These are phyloP conservation scores for Drosophila nr. medialis DNA, from an alignment of 2,888 invertebrate genomes.

Conservation along the genomic window DNA sequence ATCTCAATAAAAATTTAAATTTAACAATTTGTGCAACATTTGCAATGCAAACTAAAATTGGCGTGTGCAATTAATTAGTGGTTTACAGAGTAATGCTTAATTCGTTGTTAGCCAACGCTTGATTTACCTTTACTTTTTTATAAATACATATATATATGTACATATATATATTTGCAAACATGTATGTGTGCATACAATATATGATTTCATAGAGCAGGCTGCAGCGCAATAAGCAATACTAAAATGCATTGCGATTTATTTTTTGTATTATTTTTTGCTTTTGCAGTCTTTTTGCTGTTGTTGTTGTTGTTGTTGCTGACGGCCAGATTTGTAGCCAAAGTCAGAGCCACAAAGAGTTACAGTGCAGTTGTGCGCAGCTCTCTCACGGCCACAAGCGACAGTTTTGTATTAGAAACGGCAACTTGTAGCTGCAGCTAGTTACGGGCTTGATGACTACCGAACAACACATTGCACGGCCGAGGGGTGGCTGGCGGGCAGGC, in stretches of 20 bases:
- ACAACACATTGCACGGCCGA: not conserved
- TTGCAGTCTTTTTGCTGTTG: conserved; percentile 28
- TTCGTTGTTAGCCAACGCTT: conserved; percentile 33
- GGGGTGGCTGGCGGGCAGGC: conserved; percentile 6
- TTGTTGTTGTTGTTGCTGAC: conserved; percentile 33
- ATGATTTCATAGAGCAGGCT: conserved; percentile 67
- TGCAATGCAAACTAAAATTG: not conserved
- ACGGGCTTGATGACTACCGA: conserved; percentile 56
- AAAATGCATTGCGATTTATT: conserved; percentile 69
- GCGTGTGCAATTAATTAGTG: not conserved
- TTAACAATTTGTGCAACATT: not conserved
- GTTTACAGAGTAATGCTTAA: conserved; percentile 32
- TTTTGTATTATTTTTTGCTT: conserved; percentile 41
- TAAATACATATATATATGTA: not conserved
- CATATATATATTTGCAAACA: not conserved
- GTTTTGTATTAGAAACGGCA: conserved; percentile 78
- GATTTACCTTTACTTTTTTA: conserved; percentile 50
- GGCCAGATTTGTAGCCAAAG: conserved; percentile 42
- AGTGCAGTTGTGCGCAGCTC: conserved; percentile 61
- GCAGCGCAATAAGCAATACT: conserved; percentile 67
- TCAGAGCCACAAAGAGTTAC: conserved; percentile 36
- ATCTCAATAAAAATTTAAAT: not conserved
- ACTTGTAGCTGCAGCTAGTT: conserved; percentile 76
- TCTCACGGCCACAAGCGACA: conserved; percentile 79
- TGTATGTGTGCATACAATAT: conserved; percentile 25